Base-by-base conservation (phyloP, 2,797 vertebrate genomes). In the Chelon auratus region DNA sequence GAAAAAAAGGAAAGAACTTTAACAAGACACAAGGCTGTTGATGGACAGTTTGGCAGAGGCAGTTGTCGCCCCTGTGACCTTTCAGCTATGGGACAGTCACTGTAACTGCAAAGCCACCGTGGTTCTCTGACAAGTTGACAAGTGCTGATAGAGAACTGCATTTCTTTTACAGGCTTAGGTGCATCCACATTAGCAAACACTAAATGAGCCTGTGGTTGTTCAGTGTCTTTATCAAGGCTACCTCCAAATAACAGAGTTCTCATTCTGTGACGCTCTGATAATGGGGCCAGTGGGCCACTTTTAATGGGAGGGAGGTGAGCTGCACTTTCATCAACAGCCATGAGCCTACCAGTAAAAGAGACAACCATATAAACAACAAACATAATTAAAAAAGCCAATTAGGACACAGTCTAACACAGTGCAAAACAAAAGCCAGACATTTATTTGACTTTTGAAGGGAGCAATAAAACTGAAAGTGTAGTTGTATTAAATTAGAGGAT, bases 11-110 rank as follows among this genome's bases (percentile, higher is more conserved):
- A 47, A 6, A 47, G 15, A 56, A 22, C 52, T 37, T 61, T 36
- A 80, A 66, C 50, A 78, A 73, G 68, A 62, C 18, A 37, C 53
- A 12, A 40, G 36, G 57, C 45, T 36, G 33, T 3, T 89, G 76
- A 83, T 68, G 59, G 78, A 80, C 76, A 83, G 66, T 51, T 67
- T 72, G 66, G 60, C 75, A 71, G 54, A 47, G 43, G 24, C 45
- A 48, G 43, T 20, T 52, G 39, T 61, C 48, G 58, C 39, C 78
- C 64, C 13, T 5, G 1, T 73, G 64, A 85, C 81, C 77, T 83
- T 40, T 72, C 45, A 64, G 65, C 71, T 60, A 43, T 20, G 50
- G 50, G 66, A 69, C 71, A 55, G 56, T 61, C 20, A 0, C 64
- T 79, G 33, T 36, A 61, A 66, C 62, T 63, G 69, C 60, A 74